phyloP scores from a whole-genome alignment of 2,113 vertebrate species.

The Cisticola juncidis region DNA sequence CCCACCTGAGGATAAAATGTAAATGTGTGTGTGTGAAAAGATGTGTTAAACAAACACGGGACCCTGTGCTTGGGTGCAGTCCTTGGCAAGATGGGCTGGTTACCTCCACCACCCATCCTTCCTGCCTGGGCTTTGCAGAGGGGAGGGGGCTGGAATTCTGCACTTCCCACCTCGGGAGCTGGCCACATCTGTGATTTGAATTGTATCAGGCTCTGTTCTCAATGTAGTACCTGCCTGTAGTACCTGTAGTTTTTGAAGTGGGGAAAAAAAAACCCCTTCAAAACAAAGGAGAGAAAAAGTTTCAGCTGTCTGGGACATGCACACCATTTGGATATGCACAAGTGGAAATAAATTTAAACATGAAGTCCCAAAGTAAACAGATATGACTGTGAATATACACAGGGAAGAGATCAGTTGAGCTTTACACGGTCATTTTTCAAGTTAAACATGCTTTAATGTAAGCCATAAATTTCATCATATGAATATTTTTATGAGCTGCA shows the following conservation, averaged over 20 bases:
- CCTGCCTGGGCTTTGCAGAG: not conserved
- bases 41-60: not conserved
- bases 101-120: fast-evolving
- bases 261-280: too few relatives aligned
- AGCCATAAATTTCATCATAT: constrained; percentile 64
- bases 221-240: not conserved
- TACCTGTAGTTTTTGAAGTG: not conserved
- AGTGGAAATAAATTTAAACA: constrained; percentile 42
- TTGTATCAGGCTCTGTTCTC: not conserved
- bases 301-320: not conserved
- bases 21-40: fast-evolving
- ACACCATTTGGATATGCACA: not conserved
- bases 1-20: not conserved
- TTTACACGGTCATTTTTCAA: constrained; percentile 53
- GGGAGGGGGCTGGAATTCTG: not conserved
- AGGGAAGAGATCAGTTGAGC: constrained; percentile 39
- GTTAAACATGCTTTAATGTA: constrained; percentile 51
- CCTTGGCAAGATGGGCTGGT: not conserved
- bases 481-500: constrained; percentile 64
- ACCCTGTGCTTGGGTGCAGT: fast-evolving
- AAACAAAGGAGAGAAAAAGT: not conserved
- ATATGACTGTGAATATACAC: constrained; percentile 16
- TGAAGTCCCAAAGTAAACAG: constrained; percentile 51
- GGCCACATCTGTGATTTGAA: not conserved
- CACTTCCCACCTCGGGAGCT: not conserved